phyloP scores from a whole-genome alignment of 2,888 invertebrate genomes.

The Eristalis pertinax region DNA sequence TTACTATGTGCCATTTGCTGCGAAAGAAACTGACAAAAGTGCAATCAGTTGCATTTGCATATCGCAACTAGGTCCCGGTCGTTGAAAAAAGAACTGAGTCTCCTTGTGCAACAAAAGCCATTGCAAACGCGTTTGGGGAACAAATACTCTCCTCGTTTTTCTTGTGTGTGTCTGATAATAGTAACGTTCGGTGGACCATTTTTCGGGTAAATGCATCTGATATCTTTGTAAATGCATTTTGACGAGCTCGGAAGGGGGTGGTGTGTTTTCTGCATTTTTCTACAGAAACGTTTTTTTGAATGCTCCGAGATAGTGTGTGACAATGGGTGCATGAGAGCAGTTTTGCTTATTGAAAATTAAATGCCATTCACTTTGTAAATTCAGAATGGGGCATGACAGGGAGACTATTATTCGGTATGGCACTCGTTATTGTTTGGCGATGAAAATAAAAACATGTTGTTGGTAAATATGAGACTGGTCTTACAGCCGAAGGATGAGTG shows the following conservation, averaged over 20 bases:
- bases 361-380: not conserved
- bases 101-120: not conserved
- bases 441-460: too few species aligned
- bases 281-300: not conserved
- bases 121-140: not conserved
- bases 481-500: too few species aligned
- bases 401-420: not conserved
- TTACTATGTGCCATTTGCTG: not conserved
- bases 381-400: not conserved
- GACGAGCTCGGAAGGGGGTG: not conserved
- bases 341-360: not conserved
- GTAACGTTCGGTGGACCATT: not conserved
- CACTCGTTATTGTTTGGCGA: too few species aligned
- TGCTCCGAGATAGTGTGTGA: not conserved
- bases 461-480: too few species aligned
- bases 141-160: not conserved
- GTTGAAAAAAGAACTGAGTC: not conserved
- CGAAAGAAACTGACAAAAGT: not conserved
- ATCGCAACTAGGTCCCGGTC: not conserved
- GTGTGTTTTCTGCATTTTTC: not conserved
- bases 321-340: not conserved
- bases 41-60: not conserved
- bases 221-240: not conserved
- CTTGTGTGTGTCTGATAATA: not conserved
- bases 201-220: not conserved